Conservation (phyloP, 2,113 vertebrate genomes). For the Acrocephalus kingi region DNA sequence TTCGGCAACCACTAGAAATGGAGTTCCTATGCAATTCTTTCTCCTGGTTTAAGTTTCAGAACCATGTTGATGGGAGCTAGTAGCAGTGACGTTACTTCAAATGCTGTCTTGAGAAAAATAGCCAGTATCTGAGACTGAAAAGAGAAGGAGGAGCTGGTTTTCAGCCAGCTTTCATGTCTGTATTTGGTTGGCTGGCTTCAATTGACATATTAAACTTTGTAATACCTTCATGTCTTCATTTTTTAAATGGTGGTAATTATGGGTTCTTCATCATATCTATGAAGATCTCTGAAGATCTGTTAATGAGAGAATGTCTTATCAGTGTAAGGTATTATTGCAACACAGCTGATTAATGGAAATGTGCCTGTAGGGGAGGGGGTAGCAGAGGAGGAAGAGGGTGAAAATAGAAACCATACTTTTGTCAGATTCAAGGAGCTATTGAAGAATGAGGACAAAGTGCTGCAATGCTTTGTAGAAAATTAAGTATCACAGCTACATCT, state of each 20-base stretch:
- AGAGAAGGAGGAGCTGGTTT: not conserved
- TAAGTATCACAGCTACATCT: constrained; percentile 57
- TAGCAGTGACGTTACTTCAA: not conserved
- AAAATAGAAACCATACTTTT: constrained; percentile 59
- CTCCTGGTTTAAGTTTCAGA: not conserved
- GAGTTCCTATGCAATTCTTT: not conserved
- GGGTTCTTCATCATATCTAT: not conserved
- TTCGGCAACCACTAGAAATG: not conserved
- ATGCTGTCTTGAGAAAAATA: not conserved
- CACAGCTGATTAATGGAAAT: constrained; percentile 3
- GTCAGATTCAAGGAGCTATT: constrained; percentile 41
- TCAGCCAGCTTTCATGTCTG: not conserved
- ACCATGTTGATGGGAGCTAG: not conserved
- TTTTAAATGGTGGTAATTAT: not conserved
- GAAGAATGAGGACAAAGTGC: constrained; percentile 54
- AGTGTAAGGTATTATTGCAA: not conserved
- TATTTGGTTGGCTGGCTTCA: constrained; percentile 15
- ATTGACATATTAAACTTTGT: not conserved
- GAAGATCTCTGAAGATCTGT: not conserved
- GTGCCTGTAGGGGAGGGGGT: not conserved
- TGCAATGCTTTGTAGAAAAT: constrained; percentile 44
- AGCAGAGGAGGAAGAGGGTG: not conserved
- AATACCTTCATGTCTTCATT: not conserved
- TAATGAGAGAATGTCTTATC: constrained; percentile 15
- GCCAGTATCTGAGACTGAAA: not conserved